A percentile compares a stretch with the other conserved stretches of the same genome.
These are phyloP conservation scores for Drosophila kambysellisi DNA, from an alignment of 2,888 invertebrate genomes.

Conservation along the genomic window DNA sequence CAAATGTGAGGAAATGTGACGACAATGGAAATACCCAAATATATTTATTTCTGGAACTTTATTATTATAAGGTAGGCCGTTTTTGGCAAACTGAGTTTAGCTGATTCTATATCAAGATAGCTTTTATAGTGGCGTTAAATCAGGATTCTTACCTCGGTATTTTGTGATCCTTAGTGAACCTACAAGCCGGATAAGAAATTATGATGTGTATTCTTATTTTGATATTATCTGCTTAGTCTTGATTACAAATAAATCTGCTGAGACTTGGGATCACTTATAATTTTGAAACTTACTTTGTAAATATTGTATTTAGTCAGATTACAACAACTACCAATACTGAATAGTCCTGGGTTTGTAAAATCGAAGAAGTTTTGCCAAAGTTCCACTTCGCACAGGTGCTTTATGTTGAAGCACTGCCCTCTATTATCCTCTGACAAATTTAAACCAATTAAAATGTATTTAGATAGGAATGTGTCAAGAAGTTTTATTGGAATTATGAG, in stretches of 20 bases:
- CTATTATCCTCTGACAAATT: background rate
- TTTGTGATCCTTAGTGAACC: background rate
- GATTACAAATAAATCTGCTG: background rate
- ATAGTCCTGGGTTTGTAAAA: background rate
- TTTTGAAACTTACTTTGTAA: conserved; percentile 18
- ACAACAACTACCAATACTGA: background rate
- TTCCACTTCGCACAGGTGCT: background rate
- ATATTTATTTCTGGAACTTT: background rate
- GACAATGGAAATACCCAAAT: background rate
- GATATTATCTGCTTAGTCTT: background rate
- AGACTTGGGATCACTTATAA: background rate
- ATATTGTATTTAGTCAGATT: conserved; percentile 23
- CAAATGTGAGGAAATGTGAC: background rate
- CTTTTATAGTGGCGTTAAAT: background rate
- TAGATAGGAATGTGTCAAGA: background rate
- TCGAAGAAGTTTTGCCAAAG: background rate
- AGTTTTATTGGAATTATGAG: conserved; percentile 56
- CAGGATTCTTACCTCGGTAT: background rate
- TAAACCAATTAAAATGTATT: background rate
- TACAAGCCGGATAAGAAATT: background rate
- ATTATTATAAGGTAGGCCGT: background rate
- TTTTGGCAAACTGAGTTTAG: background rate
- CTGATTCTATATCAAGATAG: background rate
- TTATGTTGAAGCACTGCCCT: background rate
- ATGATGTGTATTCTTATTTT: background rate